Conservation (phyloP, 64 coral and sea anemone genomes). For the Cladopsammia gracilis region DNA sequence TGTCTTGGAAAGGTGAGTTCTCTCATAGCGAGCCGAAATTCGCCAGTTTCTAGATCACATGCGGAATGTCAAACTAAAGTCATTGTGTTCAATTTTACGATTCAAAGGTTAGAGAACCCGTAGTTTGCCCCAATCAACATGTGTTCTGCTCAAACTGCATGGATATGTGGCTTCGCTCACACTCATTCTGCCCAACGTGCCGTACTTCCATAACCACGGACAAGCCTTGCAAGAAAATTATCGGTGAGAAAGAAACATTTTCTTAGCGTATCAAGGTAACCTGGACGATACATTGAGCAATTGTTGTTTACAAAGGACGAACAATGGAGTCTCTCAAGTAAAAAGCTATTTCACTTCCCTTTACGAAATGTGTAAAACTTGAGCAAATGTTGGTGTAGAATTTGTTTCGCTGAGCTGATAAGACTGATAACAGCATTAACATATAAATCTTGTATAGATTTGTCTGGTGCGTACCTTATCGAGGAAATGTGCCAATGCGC, state of each 20-base stretch:
- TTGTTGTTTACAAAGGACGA: not conserved
- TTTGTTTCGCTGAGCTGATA: not conserved
- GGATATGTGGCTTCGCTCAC: conserved; percentile 91
- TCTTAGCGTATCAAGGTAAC: too few relatives aligned
- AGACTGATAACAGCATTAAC: too few relatives aligned
- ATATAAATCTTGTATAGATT: too few relatives aligned
- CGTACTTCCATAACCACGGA: conserved; percentile 92
- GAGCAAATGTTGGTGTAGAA: not conserved
- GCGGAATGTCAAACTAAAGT: not conserved
- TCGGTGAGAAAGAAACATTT: conserved; percentile 63
- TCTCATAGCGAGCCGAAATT: not conserved
- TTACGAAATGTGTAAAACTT: not conserved
- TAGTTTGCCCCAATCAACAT: conserved; percentile 97
- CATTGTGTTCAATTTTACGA: not conserved
- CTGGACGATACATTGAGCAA: not conserved
- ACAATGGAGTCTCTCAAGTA: not conserved
- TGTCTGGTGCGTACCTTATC: too few relatives aligned
- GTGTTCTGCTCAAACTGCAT: conserved; percentile 96
- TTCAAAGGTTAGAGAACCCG: conserved; percentile 95
- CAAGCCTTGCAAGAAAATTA: conserved; percentile 93
- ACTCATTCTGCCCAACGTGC: conserved; percentile 94
- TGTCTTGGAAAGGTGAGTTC: conserved; percentile 95
- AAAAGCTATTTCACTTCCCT: not conserved
- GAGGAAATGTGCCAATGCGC: too few relatives aligned
- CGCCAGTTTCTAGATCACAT: not conserved